Evolutionary conservation across 2,797 vertebrate genomes (phyloP).

Genomic region (Crypturellus tataupa): DNA sequence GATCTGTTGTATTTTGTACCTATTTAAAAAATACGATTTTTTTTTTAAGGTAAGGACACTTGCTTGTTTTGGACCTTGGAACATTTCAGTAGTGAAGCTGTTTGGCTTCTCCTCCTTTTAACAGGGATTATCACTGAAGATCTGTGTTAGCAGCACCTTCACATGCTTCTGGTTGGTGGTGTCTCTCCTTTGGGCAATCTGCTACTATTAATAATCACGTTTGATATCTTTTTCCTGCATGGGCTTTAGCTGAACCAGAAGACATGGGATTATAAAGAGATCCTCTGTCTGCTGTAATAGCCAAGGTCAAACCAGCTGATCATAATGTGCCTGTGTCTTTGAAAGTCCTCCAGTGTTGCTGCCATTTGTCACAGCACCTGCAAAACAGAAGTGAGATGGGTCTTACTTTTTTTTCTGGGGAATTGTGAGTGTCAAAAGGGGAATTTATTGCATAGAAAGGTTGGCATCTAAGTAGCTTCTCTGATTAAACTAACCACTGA

Average conservation of each 20-base stretch:
- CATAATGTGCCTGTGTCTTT: neutral
- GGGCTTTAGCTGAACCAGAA: conserved; percentile 29
- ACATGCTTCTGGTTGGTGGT: neutral
- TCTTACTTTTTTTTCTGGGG: neutral
- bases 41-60: neutral
- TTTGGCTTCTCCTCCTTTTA: neutral
- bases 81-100: neutral
- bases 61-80: neutral
- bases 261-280: conserved; percentile 35
- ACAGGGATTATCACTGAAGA: neutral
- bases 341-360: neutral
- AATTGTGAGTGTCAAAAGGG: neutral
- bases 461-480: neutral
- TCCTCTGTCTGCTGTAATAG: neutral
- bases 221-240: neutral
- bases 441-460: neutral
- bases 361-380: neutral
- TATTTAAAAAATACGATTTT: neutral
- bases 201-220: conserved; percentile 11
- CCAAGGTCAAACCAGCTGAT: conserved; percentile 4
- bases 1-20: neutral
- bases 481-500: neutral
- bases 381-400: neutral
- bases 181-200: conserved; percentile 17
- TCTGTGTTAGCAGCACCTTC: neutral